These are phyloP conservation scores for Capreolus pygargus DNA, from an alignment of 2,113 vertebrate species.

Conservation along the genomic window DNA sequence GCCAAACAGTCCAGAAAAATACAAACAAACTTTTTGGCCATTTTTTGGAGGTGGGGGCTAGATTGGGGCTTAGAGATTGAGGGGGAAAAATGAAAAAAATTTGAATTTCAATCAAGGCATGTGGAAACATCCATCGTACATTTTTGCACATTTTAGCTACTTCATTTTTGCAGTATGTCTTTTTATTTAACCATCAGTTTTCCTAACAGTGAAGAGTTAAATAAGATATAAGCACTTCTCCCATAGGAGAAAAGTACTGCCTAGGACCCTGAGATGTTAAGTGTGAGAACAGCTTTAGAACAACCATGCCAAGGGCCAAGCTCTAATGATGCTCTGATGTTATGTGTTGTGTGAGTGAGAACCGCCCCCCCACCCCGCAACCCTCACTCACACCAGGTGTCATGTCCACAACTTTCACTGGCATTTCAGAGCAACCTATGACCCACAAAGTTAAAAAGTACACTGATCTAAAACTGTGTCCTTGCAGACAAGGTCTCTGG, in stretches of 20 bases:
- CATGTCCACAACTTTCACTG: accelerated
- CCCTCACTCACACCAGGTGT: not conserved
- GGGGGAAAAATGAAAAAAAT: not conserved
- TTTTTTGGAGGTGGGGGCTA: not conserved
- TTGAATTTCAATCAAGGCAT: not conserved
- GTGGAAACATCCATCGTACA: too few species aligned
- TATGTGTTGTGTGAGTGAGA: not conserved
- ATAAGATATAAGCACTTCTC: not conserved
- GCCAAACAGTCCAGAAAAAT: not conserved
- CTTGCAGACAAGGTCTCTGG: not conserved
- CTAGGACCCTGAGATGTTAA: accelerated
- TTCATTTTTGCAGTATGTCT: not conserved
- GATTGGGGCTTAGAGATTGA: not conserved
- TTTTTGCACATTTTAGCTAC: not conserved
- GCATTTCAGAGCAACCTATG: not conserved
- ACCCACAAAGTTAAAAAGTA: not conserved
- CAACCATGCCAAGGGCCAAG: accelerated
- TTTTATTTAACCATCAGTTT: not conserved
- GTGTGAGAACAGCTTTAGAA: not conserved
- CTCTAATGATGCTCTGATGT: too few species aligned
- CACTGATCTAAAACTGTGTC: accelerated
- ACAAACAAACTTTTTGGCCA: not conserved
- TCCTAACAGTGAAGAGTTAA: not conserved
- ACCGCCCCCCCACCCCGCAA: accelerated
- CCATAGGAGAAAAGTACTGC: not conserved